Base-by-base conservation (phyloP, 2,797 vertebrate species). In the Galagoides demidoff region DNA sequence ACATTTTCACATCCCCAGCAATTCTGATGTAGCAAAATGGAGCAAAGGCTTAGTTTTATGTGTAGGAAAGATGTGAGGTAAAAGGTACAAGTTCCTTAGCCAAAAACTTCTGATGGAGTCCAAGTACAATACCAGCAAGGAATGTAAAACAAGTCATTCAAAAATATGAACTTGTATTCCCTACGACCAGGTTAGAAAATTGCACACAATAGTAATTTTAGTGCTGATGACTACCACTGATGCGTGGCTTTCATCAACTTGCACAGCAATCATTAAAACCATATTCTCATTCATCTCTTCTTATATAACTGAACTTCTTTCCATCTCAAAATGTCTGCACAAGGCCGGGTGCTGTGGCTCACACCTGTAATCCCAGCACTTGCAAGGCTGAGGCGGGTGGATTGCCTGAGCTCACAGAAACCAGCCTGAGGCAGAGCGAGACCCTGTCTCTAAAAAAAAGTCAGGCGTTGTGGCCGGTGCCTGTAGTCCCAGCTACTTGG, bases 81-180 rank as follows among this genome's bases (percentile, higher is more conserved):
- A 84, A 90, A 78, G 31, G 19, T 7, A 0, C 87, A 89, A 66
- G 20, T 13, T 83, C 7, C 27, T 79, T 70, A 45, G n/a, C 31
- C 66, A 64, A 49, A 94, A 52, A 57, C 73, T 95, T 93, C 79
- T 31, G 37, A 64, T 78, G 37, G 37, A 86, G n/a, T 78, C 39
- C 43, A 39, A 89, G 17, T 89, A 25, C 31, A 84, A 89, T 59
- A 86, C n/a, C 63, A 93, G 20, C 25, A 77, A 90, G 74, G 37
- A 81, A n/a, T 4, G 19, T 79, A 20, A 83, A 78, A 76, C 37
- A 63, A 82, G 84, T 59, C 49, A 61, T 61, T 90, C 81, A 81
- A 73, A 64, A 81, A 45, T 45, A 86, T 2, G 68, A 84, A 63
- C 4, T 39, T 59, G 17, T 77, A 55, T 87, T 89, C 93, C 45